phyloP scores from a whole-genome alignment of 2,797 vertebrate genomes.

The Podarcis lilfordi region DNA sequence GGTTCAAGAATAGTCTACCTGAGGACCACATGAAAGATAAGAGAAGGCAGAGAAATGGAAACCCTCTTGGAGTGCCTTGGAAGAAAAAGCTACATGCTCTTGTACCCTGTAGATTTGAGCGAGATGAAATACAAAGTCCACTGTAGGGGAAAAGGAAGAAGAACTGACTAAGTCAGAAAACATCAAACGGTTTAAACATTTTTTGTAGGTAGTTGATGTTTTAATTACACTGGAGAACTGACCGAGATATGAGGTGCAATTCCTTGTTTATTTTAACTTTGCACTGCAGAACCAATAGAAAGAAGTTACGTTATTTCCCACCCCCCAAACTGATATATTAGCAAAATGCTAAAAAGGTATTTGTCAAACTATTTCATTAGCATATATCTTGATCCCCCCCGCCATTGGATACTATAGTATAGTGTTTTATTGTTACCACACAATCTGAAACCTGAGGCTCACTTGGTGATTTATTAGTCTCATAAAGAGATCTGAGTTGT shows the following conservation, averaged over 20 bases:
- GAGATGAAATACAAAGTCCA: constrained; percentile 32
- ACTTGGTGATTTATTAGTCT: not conserved
- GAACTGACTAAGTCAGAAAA: constrained; percentile 38
- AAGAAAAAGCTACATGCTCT: not conserved
- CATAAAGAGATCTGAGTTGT: not conserved
- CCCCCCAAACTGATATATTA: constrained; percentile 31
- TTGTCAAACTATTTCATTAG: constrained; percentile 62
- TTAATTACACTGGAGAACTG: constrained; percentile 49
- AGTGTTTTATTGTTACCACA: not conserved
- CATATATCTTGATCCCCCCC: not conserved
- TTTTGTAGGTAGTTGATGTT: constrained; percentile 30
- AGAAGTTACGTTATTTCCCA: not conserved
- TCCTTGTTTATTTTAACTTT: constrained; percentile 36
- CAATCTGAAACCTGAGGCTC: not conserved
- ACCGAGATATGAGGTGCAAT: constrained; percentile 22
- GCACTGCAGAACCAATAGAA: constrained; percentile 13
- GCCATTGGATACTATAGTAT: not conserved
- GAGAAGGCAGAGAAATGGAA: not conserved
- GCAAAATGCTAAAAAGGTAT: constrained; percentile 54
- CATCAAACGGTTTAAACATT: constrained; percentile 22
- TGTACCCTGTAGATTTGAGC: constrained; percentile 15
- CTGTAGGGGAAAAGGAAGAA: not conserved
- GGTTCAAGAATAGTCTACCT: constrained; percentile 28
- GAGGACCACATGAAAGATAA: constrained; percentile 13
- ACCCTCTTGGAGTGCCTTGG: not conserved